Evolutionary conservation across 2,888 invertebrate species (phyloP), one percentile per base, ranked within the genome.

Genomic region (Parapristionchus giblindavisi): DNA sequence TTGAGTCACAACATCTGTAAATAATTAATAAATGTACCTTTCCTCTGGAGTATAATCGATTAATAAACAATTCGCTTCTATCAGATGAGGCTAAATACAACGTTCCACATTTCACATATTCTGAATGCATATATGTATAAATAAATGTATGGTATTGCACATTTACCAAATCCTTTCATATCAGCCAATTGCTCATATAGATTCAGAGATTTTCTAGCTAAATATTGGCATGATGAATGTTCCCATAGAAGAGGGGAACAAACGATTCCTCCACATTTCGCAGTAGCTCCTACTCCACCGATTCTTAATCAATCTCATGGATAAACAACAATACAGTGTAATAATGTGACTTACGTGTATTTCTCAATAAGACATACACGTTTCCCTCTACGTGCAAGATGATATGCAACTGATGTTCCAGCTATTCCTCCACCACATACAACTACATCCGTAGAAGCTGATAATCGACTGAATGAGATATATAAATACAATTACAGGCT

Each of bases 141-240:
- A n/a, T n/a, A n/a, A n/a, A n/a, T 17, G 24, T 58, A 24, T 58
- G 24, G 11, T 58, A 58, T 48, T 48, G 14, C 34, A 27, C 17
- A 43, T 11, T 65, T 43, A 72, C 72, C 60, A 27, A 72, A 72
- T 72, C 72, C 72, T 43, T 72, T 72, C n/a, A 73, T 77, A 29
- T 91, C 89, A 81, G 94, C 93, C 72, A 96, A 89, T 71, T 93
- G 92, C 88, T 93, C 91, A 82, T 92, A 92, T n/a, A 93, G 88
- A 34, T 90, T 91, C 75, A 94, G 92, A 48, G 94, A 94, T 38
- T 93, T 92, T 87, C 94, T 93, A 0, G 94, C 92, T 72, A 95
- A 90, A 83, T 76, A 56, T 60, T 85, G 84, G n/a, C 84, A 79
- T 21, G 81, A 78, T 27, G 80, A 70, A 68, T 87, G 83, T 56